These are phyloP conservation scores for Origma solitaria DNA, from an alignment of 2,113 vertebrate species.

Conservation along the genomic window DNA sequence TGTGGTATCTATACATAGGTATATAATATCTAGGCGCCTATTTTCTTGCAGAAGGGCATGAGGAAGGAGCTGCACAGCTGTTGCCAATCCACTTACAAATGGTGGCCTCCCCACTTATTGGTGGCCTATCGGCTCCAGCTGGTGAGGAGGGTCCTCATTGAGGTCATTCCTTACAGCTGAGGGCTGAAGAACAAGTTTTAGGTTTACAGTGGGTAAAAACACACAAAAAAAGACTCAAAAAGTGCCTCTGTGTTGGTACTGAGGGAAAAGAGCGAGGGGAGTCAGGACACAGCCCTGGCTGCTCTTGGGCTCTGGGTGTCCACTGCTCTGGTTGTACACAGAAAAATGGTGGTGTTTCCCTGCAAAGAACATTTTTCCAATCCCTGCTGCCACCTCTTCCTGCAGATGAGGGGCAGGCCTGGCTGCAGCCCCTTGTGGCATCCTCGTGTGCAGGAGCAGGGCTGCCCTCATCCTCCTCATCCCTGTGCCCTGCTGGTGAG, in stretches of 20 bases:
- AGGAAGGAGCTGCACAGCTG: background rate
- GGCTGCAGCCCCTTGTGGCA: background rate
- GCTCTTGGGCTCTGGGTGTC: background rate
- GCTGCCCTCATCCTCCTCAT: background rate
- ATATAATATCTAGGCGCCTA: fast-evolving
- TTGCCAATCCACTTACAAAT: too few species aligned
- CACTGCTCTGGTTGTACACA: background rate
- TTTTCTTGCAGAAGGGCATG: background rate
- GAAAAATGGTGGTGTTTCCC: background rate
- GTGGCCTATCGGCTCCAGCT: background rate
- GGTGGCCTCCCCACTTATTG: background rate
- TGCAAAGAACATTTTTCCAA: background rate
- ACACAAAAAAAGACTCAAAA: background rate
- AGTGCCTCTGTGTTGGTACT: background rate
- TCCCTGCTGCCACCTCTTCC: background rate
- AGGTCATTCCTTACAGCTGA: background rate
- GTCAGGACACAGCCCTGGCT: background rate
- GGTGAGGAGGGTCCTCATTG: background rate
- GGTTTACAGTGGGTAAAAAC: fast-evolving
- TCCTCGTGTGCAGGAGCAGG: background rate
- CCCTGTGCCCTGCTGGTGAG: fast-evolving
- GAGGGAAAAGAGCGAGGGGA: background rate
- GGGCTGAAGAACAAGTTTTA: background rate
- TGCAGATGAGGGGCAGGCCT: background rate
- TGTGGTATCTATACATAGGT: fast-evolving